These are phyloP conservation scores for Bacillus rossius DNA, from an alignment of 1,140 invertebrate species.

Conservation along the genomic window DNA sequence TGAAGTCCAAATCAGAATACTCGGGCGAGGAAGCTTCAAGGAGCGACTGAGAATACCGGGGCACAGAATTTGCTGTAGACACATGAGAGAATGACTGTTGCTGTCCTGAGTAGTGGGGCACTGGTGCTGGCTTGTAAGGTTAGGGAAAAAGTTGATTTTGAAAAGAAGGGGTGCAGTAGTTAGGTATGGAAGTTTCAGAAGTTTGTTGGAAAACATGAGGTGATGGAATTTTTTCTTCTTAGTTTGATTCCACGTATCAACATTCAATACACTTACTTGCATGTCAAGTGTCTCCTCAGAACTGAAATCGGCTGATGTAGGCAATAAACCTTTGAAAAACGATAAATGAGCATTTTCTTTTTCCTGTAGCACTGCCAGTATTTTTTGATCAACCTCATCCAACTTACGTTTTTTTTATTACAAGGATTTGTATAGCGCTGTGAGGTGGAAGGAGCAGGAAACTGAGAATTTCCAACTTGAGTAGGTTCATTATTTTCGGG, in stretches of 20 bases:
- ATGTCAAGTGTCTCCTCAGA: conserved; percentile 12
- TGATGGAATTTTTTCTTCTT: conserved; percentile 3
- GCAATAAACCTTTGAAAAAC: conserved; percentile 17
- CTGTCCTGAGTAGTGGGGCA: too few species aligned
- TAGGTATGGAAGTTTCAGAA: conserved; percentile 6
- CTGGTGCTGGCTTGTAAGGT: conserved; percentile 1
- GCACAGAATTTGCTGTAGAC: too few species aligned
- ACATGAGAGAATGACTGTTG: too few species aligned
- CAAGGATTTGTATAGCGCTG: too few species aligned
- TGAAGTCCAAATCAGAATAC: too few species aligned
- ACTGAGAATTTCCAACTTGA: too few species aligned
- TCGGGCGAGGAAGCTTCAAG: too few species aligned
- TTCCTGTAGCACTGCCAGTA: conserved; percentile 5
- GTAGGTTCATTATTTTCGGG: too few species aligned
- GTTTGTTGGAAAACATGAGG: conserved; percentile 8
- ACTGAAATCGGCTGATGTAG: conserved; percentile 11
- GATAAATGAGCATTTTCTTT: conserved; percentile 14
- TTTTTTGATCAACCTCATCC: conserved; percentile 11
- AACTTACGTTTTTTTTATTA: conserved; percentile 6
- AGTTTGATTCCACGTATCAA: neutral
- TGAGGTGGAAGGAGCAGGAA: too few species aligned
- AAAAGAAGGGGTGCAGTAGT: conserved; percentile 4
- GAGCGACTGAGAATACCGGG: too few species aligned
- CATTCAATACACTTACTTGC: neutral
- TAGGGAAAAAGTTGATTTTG: conserved; percentile 11